Evolutionary conservation across 1,140 invertebrate species (phyloP).

Genomic region (Pseudomyrmex sp.): DNA sequence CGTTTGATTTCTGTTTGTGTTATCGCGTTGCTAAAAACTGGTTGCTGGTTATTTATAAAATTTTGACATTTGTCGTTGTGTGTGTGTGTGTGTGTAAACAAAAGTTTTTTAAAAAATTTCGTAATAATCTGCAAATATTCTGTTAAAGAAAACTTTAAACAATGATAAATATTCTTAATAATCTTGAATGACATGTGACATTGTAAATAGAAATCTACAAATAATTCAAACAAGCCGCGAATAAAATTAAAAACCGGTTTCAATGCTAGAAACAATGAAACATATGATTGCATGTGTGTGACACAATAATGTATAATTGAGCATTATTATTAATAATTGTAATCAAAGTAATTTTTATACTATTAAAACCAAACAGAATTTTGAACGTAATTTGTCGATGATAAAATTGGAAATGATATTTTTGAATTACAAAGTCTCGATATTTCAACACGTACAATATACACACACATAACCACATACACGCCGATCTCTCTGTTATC

Average conservation of each 20-base stretch:
- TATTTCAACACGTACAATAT: neutral
- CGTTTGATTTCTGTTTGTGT: neutral
- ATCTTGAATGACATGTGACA: neutral
- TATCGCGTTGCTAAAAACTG: neutral
- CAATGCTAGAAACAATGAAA: no score
- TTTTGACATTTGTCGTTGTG: conserved; percentile 7
- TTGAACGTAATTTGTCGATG: neutral
- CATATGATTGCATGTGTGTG: no score
- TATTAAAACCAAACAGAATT: neutral
- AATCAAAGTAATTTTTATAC: conserved; percentile 6
- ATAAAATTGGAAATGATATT: conserved; percentile 35
- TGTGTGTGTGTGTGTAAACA: neutral
- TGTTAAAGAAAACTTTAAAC: neutral
- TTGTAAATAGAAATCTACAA: neutral
- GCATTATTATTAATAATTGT: no score
- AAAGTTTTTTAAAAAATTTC: neutral
- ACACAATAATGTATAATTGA: conserved; percentile 1
- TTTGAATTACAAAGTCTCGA: conserved; percentile 8
- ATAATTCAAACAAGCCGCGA: neutral
- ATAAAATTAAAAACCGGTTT: neutral
- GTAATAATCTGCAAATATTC: no score
- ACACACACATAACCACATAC: no score
- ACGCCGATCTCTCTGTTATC: neutral
- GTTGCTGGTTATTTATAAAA: neutral
- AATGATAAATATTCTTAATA: neutral